A percentile compares a stretch with the other conserved stretches of the same genome.
Conservation (phyloP, 2,888 invertebrate genomes). For the Tinea semifulvella region DNA sequence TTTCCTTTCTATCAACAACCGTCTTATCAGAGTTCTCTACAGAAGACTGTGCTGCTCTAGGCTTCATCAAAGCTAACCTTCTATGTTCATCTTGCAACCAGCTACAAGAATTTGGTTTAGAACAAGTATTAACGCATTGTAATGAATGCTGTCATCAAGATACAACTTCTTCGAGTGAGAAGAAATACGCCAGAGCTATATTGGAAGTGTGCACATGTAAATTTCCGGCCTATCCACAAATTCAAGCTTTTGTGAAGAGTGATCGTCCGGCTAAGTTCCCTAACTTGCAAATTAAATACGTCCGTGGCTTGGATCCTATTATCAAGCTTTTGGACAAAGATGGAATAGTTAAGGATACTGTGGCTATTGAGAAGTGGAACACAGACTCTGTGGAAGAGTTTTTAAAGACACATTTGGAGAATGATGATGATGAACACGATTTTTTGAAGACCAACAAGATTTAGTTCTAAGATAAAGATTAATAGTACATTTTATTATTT, state of each 20-base stretch:
- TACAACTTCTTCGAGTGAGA: constrained; percentile 69
- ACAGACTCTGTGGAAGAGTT: constrained; percentile 98
- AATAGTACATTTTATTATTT: not conserved
- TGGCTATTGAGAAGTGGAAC: constrained; percentile 98
- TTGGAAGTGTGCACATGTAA: constrained; percentile 98
- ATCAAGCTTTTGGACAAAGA: constrained; percentile 89
- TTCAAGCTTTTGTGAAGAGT: constrained; percentile 97
- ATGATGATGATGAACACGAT: constrained; percentile 61
- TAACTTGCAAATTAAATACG: constrained; percentile 91
- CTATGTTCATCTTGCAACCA: constrained; percentile 90
- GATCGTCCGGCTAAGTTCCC: constrained; percentile 89
- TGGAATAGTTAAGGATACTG: constrained; percentile 84
- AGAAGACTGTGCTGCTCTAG: constrained; percentile 85
- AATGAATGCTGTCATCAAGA: constrained; percentile 84
- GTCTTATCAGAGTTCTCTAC: constrained; percentile 68
- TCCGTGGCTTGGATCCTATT: constrained; percentile 92
- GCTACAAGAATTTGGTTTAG: constrained; percentile 77
- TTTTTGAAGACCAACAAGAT: constrained; percentile 70
- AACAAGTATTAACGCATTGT: constrained; percentile 74
- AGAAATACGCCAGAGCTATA: constrained; percentile 89
- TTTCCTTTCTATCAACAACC: constrained; percentile 16
- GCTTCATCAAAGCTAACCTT: constrained; percentile 86
- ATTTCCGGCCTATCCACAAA: constrained; percentile 97
- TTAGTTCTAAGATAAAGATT: constrained; percentile 27
- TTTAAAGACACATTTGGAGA: constrained; percentile 84